A percentile compares a stretch with the other conserved stretches of the same genome.
Evolutionary conservation across 1,140 invertebrate species (phyloP).

Genomic region (Globodera rostochiensis): DNA sequence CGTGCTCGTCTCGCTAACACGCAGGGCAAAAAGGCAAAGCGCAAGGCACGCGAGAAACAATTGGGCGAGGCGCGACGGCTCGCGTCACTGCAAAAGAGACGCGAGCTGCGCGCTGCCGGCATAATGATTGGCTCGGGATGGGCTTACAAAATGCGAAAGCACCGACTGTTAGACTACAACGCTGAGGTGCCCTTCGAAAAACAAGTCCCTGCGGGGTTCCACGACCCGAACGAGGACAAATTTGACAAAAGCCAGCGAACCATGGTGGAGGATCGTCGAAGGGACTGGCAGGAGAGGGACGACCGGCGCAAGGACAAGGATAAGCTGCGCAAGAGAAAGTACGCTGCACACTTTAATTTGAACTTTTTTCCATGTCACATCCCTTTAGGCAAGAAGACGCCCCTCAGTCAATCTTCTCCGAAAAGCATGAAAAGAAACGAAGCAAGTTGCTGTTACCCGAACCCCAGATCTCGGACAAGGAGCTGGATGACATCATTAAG

Average conservation of each 20-base stretch:
- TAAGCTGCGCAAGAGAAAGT: slow-evolving; percentile 61
- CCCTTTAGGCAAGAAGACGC: slow-evolving; percentile 77
- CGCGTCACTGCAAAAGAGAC: slow-evolving; percentile 90
- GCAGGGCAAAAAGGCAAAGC: slow-evolving; percentile 97
- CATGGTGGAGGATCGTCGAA: slow-evolving; percentile 47
- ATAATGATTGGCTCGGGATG: slow-evolving; percentile 74
- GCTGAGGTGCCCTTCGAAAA: slow-evolving; percentile 76
- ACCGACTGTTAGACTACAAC: slow-evolving; percentile 90
- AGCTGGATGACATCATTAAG: slow-evolving; percentile 86
- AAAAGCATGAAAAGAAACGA: slow-evolving; percentile 87
- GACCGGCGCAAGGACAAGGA: slow-evolving; percentile 82
- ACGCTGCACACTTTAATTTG: slow-evolving; percentile 22
- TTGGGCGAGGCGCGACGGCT: slow-evolving; percentile 92
- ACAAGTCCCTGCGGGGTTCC: slow-evolving; percentile 60
- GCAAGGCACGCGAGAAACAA: slow-evolving; percentile 97
- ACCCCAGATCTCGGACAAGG: slow-evolving; percentile 89
- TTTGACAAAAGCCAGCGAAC: slow-evolving; percentile 51
- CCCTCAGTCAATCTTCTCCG: slow-evolving; percentile 83
- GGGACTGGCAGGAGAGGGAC: slow-evolving; percentile 68
- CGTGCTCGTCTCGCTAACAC: slow-evolving; percentile 96
- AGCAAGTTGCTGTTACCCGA: slow-evolving; percentile 92
- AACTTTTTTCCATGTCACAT: background rate
- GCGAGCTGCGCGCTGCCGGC: slow-evolving; percentile 95
- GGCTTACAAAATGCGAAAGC: slow-evolving; percentile 72
- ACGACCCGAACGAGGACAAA: slow-evolving; percentile 61